phyloP scores from a whole-genome alignment of 2,797 vertebrate species.

The Apodemus agrarius region DNA sequence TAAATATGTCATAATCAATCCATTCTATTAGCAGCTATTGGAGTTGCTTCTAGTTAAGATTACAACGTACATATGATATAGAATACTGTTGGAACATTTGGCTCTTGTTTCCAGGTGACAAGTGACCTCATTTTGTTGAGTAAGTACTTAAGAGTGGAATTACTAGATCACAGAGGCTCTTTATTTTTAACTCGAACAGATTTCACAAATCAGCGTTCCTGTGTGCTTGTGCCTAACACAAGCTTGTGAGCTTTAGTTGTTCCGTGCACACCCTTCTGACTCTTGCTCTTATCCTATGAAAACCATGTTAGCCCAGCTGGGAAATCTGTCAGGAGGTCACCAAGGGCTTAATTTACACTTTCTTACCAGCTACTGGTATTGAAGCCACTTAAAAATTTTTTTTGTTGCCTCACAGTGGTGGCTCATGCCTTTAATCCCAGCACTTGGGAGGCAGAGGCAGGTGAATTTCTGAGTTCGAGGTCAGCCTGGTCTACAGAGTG shows the following conservation, averaged over 20 bases:
- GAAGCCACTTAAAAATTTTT: neutral
- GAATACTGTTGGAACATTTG: neutral
- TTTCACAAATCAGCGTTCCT: slow-evolving; percentile 6
- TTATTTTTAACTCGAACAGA: neutral
- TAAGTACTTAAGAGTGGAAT: neutral
- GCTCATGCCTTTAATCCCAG: no score
- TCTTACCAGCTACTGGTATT: neutral
- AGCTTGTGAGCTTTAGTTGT: neutral
- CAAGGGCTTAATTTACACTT: neutral
- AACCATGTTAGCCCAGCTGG: neutral
- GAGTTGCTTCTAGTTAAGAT: neutral
- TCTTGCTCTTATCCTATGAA: neutral
- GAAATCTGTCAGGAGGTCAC: neutral
- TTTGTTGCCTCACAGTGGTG: no score
- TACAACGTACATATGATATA: neutral
- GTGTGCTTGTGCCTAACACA: neutral
- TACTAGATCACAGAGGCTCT: neutral
- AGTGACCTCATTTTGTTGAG: neutral
- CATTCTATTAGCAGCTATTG: neutral
- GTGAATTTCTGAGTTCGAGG: no score
- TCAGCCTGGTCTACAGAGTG: no score
- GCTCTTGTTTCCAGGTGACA: neutral
- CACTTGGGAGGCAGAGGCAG: no score
- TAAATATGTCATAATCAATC: neutral
- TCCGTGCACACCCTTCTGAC: neutral